Conservation (phyloP, 2,797 vertebrate species). For the Chelon labrosus region DNA sequence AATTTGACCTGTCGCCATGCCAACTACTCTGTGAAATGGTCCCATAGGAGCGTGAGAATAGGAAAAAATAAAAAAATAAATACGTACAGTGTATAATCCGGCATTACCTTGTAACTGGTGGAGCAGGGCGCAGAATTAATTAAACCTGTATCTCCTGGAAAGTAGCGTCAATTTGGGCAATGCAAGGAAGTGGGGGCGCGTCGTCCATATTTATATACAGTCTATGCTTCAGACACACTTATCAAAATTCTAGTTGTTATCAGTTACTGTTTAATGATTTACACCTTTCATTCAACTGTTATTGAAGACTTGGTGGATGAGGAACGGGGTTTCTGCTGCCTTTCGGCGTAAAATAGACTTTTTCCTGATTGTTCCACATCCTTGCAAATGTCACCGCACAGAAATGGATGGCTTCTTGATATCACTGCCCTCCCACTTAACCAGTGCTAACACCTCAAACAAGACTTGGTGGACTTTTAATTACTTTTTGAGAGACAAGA, state of each 20-base stretch:
- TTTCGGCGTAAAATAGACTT: conserved; percentile 36
- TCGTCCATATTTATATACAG: too few relatives aligned
- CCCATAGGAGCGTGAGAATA: too few relatives aligned
- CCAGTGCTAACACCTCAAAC: conserved; percentile 37
- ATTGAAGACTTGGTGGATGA: conserved; percentile 20
- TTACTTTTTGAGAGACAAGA: conserved; percentile 53
- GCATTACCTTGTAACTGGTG: too few relatives aligned
- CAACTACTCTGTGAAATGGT: too few relatives aligned
- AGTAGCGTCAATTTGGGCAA: too few relatives aligned
- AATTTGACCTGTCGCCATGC: too few relatives aligned
- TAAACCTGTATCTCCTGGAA: too few relatives aligned
- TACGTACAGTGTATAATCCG: too few relatives aligned
- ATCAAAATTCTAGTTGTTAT: conserved; percentile 18
- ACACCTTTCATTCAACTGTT: conserved; percentile 1
- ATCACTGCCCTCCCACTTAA: conserved; percentile 45
- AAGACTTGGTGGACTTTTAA: conserved; percentile 47
- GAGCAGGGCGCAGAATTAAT: too few relatives aligned
- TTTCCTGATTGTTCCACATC: conserved; percentile 42
- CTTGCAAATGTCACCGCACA: conserved; percentile 58
- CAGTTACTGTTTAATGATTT: conserved; percentile 25
- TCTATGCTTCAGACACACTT: neutral
- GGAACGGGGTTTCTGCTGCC: conserved; percentile 33
- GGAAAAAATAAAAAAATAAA: too few relatives aligned
- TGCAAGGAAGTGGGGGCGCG: too few relatives aligned
- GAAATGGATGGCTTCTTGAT: conserved; percentile 31